Evolutionary conservation across 2,888 invertebrate species (phyloP), one percentile per base, ranked within the genome.

Genomic region (Trypoxylon attenuatum): DNA sequence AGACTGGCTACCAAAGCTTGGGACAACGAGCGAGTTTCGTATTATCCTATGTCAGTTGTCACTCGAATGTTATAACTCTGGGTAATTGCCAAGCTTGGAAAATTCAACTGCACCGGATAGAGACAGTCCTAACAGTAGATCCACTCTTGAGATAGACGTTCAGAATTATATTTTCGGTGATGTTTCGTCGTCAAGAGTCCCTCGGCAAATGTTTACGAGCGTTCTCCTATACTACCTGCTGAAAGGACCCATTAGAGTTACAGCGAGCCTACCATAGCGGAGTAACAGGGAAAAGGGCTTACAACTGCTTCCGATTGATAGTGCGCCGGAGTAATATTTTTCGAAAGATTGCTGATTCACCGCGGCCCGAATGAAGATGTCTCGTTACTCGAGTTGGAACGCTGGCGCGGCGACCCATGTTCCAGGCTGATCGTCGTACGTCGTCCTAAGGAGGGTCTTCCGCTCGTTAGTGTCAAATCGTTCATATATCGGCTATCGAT

Each of bases 381-480:
- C 79, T 79, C 74, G 76, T 80, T 79, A 80, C 74, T 56, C 57
- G 38, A 63, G 69, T 68, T 71, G 67, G 77, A 69, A 76, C 67
- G 76, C 78, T 77, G 76, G 78, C 77, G n/a, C n/a, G n/a, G n/a
- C n/a, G 76, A 72, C 73, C 68, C 71, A 63, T 69, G 54, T 78
- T 73, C 70, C 71, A 45, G 67, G 64, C 57, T n/a, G 77, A 73
- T 77, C 74, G 71, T 71, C 73, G 69, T 54, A 55, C 67, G 71
- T 65, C 56, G 56, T 42, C 59, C 72, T 70, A 63, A 76, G 70
- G 70, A 74, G 70, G 71, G 76, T 59, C 69, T 74, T 71, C 59
- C 52, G 74, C 75, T 81, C 76, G 80, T 81, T 81, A 82, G 73
- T 76, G 81, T 77, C 79, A 76, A 73, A 73, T 71, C 71, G 62